These are phyloP conservation scores for Pteronotus mesoamericanus DNA, from an alignment of 2,797 vertebrate genomes.

Conservation along the genomic window DNA sequence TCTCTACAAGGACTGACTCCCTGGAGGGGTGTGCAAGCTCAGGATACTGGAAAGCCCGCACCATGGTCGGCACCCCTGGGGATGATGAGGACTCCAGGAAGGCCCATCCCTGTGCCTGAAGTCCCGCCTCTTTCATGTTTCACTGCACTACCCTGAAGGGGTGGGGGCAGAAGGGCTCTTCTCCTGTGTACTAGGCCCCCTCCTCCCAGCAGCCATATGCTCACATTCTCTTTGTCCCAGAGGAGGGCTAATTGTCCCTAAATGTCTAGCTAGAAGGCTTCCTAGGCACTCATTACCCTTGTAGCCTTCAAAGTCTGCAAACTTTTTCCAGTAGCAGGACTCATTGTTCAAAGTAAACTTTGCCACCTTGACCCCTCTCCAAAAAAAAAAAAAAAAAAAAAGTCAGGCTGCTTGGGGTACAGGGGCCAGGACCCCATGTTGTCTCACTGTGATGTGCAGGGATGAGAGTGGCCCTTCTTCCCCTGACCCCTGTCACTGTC, in stretches of 20 bases:
- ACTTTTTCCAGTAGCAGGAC: background rate
- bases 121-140: background rate
- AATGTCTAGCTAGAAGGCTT: background rate
- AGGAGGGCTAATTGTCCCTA: background rate
- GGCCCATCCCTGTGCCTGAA: fast-evolving
- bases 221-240: background rate
- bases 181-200: background rate
- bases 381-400: background rate
- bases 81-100: background rate
- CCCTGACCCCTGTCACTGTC: fast-evolving
- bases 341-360: background rate
- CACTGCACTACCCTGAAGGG: background rate
- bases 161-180: background rate
- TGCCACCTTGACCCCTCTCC: background rate
- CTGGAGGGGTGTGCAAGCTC: background rate
- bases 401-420: background rate
- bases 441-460: background rate
- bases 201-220: background rate
- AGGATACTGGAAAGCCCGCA: background rate
- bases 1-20: background rate
- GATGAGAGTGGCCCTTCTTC: background rate
- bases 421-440: background rate
- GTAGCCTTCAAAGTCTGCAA: background rate
- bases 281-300: background rate
- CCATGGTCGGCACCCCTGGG: background rate